Conservation (phyloP, 2,888 invertebrate species). For the Lordiphosa fenestrarum region DNA sequence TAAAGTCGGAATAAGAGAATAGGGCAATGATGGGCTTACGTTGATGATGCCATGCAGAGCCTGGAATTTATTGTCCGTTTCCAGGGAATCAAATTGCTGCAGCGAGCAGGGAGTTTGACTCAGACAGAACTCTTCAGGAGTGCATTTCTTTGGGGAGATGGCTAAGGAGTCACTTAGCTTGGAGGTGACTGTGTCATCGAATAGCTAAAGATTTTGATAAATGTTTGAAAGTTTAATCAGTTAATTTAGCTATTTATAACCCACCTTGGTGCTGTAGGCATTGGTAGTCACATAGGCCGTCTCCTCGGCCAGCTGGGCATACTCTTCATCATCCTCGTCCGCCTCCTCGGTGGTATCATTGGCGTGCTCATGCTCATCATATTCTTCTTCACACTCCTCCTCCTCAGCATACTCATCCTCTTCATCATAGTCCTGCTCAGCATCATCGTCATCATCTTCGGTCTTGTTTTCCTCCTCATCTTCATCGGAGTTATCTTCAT, state of each 20-base stretch:
- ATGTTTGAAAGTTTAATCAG: background rate
- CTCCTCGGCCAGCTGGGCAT: slow-evolving; percentile 54
- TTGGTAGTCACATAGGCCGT: slow-evolving; percentile 64
- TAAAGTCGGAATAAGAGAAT: background rate
- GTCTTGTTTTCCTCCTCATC: slow-evolving; percentile 81
- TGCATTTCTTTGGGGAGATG: slow-evolving; percentile 19
- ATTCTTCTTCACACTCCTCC: slow-evolving; percentile 77
- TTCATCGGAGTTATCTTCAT: slow-evolving; percentile 84
- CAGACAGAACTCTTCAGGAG: slow-evolving; percentile 74
- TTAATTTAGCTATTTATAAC: background rate
- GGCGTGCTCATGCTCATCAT: slow-evolving; percentile 64
- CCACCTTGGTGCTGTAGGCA: slow-evolving; percentile 49
- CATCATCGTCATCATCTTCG: slow-evolving; percentile 73
- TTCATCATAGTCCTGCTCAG: slow-evolving; percentile 73
- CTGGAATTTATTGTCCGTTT: slow-evolving; percentile 69
- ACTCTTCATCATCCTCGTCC: slow-evolving; percentile 73
- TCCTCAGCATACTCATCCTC: slow-evolving; percentile 70
- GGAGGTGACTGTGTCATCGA: slow-evolving; percentile 55
- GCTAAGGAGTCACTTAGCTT: slow-evolving; percentile 46
- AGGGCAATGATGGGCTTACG: slow-evolving; percentile 44
- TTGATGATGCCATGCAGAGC: slow-evolving; percentile 74
- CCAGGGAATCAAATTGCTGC: slow-evolving; percentile 76
- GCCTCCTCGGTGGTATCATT: slow-evolving; percentile 79
- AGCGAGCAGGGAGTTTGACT: slow-evolving; percentile 72
- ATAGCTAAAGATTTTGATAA: slow-evolving; percentile 36